Conservation (phyloP, 2,113 vertebrate genomes). For the Benitochromis conjunctus region DNA sequence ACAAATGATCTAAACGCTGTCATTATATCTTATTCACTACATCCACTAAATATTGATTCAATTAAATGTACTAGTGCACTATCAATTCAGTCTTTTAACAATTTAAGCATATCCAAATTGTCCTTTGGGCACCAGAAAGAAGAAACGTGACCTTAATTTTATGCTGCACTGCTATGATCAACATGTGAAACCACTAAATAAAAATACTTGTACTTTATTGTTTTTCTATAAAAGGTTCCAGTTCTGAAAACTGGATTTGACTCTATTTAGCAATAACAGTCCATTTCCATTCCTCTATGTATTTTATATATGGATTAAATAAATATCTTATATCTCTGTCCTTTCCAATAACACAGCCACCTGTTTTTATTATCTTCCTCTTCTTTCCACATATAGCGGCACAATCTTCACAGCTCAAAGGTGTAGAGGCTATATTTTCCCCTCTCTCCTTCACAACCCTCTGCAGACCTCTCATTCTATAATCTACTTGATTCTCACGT, state of each 20-base stretch:
- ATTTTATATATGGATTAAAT: conserved; percentile 25
- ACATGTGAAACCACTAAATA: neutral
- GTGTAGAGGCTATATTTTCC: neutral
- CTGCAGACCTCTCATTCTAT: neutral
- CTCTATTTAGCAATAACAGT: neutral
- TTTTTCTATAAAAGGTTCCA: neutral
- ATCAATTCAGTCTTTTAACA: neutral
- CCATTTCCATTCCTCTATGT: neutral
- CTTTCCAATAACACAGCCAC: neutral
- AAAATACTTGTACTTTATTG: neutral
- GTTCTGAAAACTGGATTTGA: neutral
- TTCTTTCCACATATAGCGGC: neutral
- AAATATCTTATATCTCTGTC: conserved; percentile 2
- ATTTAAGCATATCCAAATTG: neutral
- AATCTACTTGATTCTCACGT: neutral
- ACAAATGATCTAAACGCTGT: neutral
- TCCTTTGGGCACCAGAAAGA: neutral
- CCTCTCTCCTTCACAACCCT: neutral
- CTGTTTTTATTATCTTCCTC: neutral
- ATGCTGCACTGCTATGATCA: neutral
- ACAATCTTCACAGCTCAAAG: neutral
- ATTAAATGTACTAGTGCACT: neutral
- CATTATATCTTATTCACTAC: neutral
- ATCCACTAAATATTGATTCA: neutral
- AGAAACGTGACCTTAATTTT: neutral